Evolutionary conservation across 2,888 invertebrate species (phyloP).

Genomic region (Fissipunctia ypsillon): DNA sequence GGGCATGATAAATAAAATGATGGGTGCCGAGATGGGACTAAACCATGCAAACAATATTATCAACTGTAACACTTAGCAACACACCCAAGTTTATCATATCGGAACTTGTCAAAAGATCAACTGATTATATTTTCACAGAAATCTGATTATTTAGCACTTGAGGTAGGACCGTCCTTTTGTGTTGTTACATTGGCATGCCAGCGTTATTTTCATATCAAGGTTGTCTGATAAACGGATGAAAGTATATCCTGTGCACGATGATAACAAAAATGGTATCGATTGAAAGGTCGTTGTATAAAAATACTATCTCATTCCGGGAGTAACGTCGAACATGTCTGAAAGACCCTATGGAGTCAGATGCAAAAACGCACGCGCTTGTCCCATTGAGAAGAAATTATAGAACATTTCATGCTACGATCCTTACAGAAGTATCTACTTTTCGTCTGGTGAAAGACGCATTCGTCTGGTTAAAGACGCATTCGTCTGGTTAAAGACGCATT

Average conservation of each 20-base stretch:
- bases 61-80: slow-evolving; percentile 2
- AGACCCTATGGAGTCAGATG: no score
- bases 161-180: slow-evolving; percentile 5
- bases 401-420: no score
- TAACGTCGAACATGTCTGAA: not conserved
- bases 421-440: no score
- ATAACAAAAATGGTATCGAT: slow-evolving; percentile 39
- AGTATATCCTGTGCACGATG: slow-evolving; percentile 44
- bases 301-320: slow-evolving; percentile 32
- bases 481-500: no score
- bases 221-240: slow-evolving; percentile 53
- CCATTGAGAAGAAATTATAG: not conserved
- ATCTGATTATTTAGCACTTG: slow-evolving; percentile 26
- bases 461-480: no score
- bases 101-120: slow-evolving; percentile 9
- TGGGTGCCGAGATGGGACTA: no score
- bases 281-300: slow-evolving; percentile 27
- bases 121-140: slow-evolving; percentile 27
- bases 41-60: slow-evolving; percentile 9
- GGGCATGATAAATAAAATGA: no score
- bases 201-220: slow-evolving; percentile 49
- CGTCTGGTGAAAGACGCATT: no score
- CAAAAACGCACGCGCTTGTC: not conserved
- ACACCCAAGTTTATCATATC: slow-evolving; percentile 22
- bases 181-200: not conserved